Percentiles rank a stretch among this genome's conserved stretches.
Conservation (phyloP, 2,888 invertebrate genomes). For the Caenorhabditis sp. region DNA sequence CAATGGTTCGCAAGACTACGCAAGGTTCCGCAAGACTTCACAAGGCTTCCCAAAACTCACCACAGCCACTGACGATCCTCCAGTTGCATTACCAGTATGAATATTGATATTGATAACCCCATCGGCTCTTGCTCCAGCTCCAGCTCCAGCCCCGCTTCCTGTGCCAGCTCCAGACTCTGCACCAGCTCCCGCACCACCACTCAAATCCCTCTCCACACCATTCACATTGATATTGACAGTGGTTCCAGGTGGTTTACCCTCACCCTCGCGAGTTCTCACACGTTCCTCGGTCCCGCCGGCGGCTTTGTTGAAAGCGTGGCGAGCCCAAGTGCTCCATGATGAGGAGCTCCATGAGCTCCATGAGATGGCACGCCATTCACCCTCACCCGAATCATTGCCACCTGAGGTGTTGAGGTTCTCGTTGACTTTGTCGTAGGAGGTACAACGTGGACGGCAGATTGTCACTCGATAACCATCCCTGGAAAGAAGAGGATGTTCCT, state of each 20-base stretch:
- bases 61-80: conserved; percentile 25
- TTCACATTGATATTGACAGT: conserved; percentile 31
- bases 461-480: conserved; percentile 70
- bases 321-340: conserved; percentile 60
- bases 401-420: conserved; percentile 11
- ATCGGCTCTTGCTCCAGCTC: conserved; percentile 15
- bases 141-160: conserved; percentile 21
- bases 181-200: conserved; percentile 1
- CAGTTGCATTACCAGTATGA: conserved; percentile 34
- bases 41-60: no score
- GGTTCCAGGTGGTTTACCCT: neutral
- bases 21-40: no score
- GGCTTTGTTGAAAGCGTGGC: conserved; percentile 48
- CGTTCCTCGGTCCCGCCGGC: conserved; percentile 21
- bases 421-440: conserved; percentile 33
- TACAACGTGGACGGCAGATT: conserved; percentile 69
- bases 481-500: no score
- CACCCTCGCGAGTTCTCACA: conserved; percentile 21
- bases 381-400: neutral
- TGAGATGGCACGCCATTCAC: conserved; percentile 53
- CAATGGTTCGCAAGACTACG: no score
- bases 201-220: conserved; percentile 2
- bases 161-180: neutral
- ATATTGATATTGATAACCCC: conserved; percentile 48
- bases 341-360: conserved; percentile 51